Percentiles rank a stretch among this genome's conserved stretches.
Evolutionary conservation across 2,797 vertebrate genomes (phyloP).

Genomic region (Sebastes iracundus): DNA sequence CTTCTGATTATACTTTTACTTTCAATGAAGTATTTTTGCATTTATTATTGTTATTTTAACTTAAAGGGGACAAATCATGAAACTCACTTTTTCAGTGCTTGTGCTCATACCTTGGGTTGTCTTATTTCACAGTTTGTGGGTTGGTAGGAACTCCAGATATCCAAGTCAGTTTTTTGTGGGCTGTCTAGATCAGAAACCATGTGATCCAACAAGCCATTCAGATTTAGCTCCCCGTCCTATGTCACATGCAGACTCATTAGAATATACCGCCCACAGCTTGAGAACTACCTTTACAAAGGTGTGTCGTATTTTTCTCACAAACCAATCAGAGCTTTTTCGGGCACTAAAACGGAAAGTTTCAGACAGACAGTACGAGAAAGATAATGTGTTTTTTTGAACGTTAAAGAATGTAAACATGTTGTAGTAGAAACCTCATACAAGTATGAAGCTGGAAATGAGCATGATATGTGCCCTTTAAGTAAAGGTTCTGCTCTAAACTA

Average conservation of each 20-base stretch:
- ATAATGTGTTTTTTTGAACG: neutral
- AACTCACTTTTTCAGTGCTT: neutral
- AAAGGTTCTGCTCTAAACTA: neutral
- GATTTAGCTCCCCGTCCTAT: neutral
- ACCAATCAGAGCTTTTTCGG: neutral
- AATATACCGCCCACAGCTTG: neutral
- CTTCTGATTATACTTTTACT: too few relatives aligned
- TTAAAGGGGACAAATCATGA: neutral
- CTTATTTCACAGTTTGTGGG: too few relatives aligned
- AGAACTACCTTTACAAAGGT: neutral
- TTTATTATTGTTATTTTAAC: too few relatives aligned
- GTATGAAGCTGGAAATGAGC: neutral
- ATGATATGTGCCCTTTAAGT: neutral
- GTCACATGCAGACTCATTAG: neutral
- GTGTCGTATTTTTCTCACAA: neutral
- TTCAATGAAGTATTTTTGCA: too few relatives aligned
- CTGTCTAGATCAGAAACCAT: neutral
- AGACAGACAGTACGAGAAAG: neutral
- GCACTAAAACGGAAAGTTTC: neutral
- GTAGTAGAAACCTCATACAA: neutral
- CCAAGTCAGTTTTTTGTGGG: neutral
- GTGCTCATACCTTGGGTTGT: neutral
- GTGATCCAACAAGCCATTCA: neutral
- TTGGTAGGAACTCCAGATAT: too few relatives aligned
- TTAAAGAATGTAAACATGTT: neutral